Base-by-base conservation (phyloP, 2,797 vertebrate genomes). In the Clangula hyemalis region DNA sequence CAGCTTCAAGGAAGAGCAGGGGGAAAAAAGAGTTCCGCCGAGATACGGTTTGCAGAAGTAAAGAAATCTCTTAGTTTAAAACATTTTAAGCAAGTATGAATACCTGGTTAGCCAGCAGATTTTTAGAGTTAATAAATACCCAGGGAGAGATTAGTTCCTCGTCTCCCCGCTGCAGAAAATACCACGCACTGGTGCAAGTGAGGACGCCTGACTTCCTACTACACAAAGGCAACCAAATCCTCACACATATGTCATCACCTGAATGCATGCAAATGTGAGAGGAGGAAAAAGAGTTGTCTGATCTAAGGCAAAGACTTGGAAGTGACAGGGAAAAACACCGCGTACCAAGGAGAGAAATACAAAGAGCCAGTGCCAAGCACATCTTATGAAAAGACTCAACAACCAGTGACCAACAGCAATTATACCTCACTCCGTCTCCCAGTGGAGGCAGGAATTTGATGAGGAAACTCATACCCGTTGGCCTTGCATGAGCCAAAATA, bases 151-250 rank as follows among this genome's bases (percentile, higher is more conserved):
- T 85, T 87, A 95, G 78, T 69, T 83, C 51, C 87, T 36, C 13
- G 54, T 53, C 81, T 75, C 81, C 54, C 75, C 66, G 72, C 75
- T 89, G 65, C 84, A 96, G 61, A 85, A 89, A 93, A 85, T 8
- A 58, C 71, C n/a, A 68, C 0, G 0, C 30, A 83, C 21, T 66
- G 16, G 74, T 54, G 80, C 95, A 91, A 94, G 85, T 6, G 34
- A 90, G 84, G 87, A 86, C 62, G 49, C 83, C 64, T 3, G 81
- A 94, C 93, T 96, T 95, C 84, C 94, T 96, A 90, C 75, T 89
- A 15, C 13, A 95, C 93, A 96, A 94, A 95, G 74, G 84, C 79
- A 95, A 90, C 41, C 95, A 94, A 94, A 92, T 85, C 84, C 84
- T 90, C 78, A 89, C 83, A 75, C 58, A 87, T 87, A 83, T 83